Conservation (phyloP, 2,113 vertebrate species). For the Hydrochoerus hydrochaeris region DNA sequence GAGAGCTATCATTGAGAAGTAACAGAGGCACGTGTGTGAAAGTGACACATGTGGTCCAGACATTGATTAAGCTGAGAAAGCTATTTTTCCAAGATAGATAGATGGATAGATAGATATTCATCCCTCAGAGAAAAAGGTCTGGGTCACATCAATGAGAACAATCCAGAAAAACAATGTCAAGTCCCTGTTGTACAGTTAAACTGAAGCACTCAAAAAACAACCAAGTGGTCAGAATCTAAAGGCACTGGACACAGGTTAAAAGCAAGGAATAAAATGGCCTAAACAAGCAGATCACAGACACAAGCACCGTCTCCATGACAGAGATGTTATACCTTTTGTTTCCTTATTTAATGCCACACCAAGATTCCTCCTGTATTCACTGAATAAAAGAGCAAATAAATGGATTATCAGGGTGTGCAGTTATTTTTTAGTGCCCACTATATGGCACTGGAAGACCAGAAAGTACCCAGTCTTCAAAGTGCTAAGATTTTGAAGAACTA, state of each 20-base stretch:
- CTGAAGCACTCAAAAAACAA: slow-evolving; percentile 24
- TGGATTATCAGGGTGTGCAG: background rate
- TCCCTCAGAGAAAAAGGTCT: background rate
- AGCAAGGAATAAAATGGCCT: background rate
- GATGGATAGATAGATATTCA: background rate
- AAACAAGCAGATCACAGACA: background rate
- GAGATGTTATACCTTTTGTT: background rate
- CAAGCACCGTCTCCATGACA: background rate
- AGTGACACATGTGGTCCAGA: background rate
- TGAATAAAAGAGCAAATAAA: background rate
- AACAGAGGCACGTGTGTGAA: background rate
- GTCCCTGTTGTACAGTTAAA: background rate
- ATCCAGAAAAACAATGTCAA: background rate
- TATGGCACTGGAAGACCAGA: background rate
- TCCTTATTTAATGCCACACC: background rate
- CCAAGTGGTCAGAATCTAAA: background rate
- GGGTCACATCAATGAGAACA: background rate
- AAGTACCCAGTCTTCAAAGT: background rate
- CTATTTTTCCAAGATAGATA: too few relatives aligned
- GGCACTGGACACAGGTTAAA: background rate
- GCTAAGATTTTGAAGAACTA: background rate
- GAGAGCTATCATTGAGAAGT: too few relatives aligned
- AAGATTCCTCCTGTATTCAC: background rate
- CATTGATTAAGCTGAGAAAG: background rate
- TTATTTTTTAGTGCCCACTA: background rate